Base-by-base conservation (phyloP, 1,140 invertebrate species). In the Reticulitermes speratus region DNA sequence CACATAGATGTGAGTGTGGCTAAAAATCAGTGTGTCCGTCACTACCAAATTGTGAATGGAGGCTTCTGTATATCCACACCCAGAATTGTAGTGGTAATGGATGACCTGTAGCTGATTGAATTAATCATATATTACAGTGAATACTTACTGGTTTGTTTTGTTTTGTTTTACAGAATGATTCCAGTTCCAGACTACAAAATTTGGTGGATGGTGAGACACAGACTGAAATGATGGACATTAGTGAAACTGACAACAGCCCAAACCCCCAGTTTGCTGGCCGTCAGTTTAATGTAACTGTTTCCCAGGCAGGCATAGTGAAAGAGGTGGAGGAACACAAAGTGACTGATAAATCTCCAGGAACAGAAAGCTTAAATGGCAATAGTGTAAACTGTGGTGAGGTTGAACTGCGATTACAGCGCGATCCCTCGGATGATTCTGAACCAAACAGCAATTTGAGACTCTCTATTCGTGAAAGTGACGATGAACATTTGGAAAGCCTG, bases 151-250 rank as follows among this genome's bases (percentile, higher is more conserved):
- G 14, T 55, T 55, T 16, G 9, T 48, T 48, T 48, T 48, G 48
- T 48, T 48, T 55, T 55, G 14, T 55, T 75, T 30, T 75, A 30
- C 65, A 75, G 65, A 75, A 8, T 75, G 65, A 75, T 11, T 9
- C 25, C n/a, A 75, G 65, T 55, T 55, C 11, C 65, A 75, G 8
- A 14, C 65, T 69, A 14, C 86, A 65, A 16, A 23, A 38, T 30
- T 69, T 89, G 59, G 92, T 94, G 16, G 94, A 95, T 87, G 93
- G 90, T 86, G 94, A 95, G 89, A 95, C 95, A 1, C 95, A 95
- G 90, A 95, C 95, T 5, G 95, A 95, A 88, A 91, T 91, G 84
- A 92, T 93, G 91, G 92, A 93, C 87, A 91, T 94, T 8, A 94
- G 92, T 87, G 93, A 94, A 87, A 91, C 90, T 38, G 91, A 92